Evolutionary conservation across 2,113 vertebrate genomes (phyloP).

Genomic region (Copsychus sechellarum): DNA sequence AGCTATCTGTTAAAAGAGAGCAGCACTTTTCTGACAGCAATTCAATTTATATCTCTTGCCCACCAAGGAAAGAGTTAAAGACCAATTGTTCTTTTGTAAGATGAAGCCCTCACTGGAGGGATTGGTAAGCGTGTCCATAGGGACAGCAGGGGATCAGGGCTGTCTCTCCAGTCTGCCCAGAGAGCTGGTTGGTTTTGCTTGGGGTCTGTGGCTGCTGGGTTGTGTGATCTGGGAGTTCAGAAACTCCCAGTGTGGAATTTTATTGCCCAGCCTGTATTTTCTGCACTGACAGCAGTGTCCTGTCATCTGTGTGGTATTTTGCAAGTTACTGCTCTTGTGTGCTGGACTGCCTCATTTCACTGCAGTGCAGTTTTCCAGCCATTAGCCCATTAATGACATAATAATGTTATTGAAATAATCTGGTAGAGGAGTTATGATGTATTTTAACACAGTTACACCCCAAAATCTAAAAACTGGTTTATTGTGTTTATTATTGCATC

Average conservation of each 20-base stretch:
- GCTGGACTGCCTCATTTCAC: neutral
- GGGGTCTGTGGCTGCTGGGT: neutral
- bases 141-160: neutral
- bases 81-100: neutral
- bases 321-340: fast-evolving
- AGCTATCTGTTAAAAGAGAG: neutral
- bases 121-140: neutral
- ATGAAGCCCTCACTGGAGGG: neutral
- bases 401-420: neutral
- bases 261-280: neutral
- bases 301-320: neutral
- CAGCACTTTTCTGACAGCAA: neutral
- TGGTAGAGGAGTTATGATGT: neutral
- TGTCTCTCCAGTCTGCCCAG: neutral
- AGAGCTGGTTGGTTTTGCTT: neutral
- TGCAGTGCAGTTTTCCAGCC: neutral
- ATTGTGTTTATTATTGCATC: neutral
- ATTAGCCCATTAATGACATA: neutral
- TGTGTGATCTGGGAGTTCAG: neutral
- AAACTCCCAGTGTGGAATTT: neutral
- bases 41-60: neutral
- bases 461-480: neutral
- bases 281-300: neutral
- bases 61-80: neutral
- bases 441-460: neutral